A percentile compares a stretch with the other conserved stretches of the same genome.
phyloP scores from a whole-genome alignment of 2,797 vertebrate genomes.

The Balearica regulorum region DNA sequence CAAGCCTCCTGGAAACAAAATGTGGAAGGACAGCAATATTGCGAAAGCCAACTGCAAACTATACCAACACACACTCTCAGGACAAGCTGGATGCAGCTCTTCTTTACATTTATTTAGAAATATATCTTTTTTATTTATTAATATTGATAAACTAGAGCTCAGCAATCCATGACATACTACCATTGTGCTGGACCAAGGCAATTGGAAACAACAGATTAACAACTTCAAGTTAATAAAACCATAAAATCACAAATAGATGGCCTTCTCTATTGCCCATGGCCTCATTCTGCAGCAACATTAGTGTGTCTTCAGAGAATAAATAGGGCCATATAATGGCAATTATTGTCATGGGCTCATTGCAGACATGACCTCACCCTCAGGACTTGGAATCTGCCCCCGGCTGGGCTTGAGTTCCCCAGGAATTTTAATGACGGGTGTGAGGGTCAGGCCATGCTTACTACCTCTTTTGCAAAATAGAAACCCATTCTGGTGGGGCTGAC shows the following conservation, averaged over 20 bases:
- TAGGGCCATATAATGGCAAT: constrained; percentile 29
- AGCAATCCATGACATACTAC: neutral
- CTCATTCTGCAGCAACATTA: neutral
- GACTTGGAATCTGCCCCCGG: neutral
- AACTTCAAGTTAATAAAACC: neutral
- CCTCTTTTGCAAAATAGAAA: constrained; percentile 19
- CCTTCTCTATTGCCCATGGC: neutral
- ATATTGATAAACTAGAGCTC: neutral
- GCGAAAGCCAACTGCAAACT: neutral
- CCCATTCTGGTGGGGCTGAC: neutral
- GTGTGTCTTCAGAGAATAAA: constrained; percentile 6
- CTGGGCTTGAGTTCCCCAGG: neutral
- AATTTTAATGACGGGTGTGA: constrained; percentile 31
- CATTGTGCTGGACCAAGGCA: neutral
- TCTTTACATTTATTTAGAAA: neutral
- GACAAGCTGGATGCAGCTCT: neutral
- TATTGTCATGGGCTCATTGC: constrained; percentile 37
- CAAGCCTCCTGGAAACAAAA: neutral
- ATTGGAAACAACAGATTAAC: neutral
- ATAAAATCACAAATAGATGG: neutral
- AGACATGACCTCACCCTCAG: constrained; percentile 61
- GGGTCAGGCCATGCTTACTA: neutral
- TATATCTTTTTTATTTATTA: neutral
- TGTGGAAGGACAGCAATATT: neutral
- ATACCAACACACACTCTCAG: neutral